Conservation (phyloP, 2,797 vertebrate species). For the Alca torda region DNA sequence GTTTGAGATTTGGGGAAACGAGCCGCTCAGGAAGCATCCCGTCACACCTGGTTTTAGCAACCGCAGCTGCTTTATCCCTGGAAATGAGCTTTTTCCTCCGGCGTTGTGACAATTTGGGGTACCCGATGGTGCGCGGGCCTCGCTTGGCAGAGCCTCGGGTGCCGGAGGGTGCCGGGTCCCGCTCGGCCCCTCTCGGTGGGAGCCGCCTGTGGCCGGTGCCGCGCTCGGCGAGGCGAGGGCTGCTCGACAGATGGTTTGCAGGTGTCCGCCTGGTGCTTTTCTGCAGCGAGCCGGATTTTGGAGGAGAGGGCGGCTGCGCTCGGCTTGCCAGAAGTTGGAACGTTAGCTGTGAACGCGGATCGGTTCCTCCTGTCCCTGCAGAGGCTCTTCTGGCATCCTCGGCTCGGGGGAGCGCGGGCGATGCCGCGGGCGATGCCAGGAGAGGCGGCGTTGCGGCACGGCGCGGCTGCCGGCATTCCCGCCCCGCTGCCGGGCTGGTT, state of each 20-base stretch:
- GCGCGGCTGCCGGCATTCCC: background rate
- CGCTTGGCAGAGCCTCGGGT: background rate
- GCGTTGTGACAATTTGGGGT: fast-evolving
- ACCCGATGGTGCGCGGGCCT: background rate
- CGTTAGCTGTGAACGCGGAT: background rate
- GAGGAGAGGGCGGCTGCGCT: background rate
- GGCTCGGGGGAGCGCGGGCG: background rate
- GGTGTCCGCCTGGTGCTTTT: background rate
- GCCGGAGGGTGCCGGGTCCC: background rate
- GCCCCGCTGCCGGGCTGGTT: background rate
- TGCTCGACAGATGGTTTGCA: constrained; percentile 7
- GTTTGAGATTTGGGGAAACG: background rate
- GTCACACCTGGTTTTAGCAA: background rate
- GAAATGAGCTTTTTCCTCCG: background rate
- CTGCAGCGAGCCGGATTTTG: background rate
- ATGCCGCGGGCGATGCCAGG: background rate
- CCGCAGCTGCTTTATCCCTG: background rate
- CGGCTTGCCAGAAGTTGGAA: background rate
- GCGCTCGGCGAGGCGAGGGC: background rate
- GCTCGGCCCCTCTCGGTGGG: background rate
- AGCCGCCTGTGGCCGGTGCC: background rate
- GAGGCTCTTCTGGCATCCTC: background rate
- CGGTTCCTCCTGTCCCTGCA: background rate
- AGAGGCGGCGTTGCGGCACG: background rate
- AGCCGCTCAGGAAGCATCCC: background rate